phyloP scores from a whole-genome alignment of 2,797 vertebrate species.

The Pipistrellus pipistrellus region DNA sequence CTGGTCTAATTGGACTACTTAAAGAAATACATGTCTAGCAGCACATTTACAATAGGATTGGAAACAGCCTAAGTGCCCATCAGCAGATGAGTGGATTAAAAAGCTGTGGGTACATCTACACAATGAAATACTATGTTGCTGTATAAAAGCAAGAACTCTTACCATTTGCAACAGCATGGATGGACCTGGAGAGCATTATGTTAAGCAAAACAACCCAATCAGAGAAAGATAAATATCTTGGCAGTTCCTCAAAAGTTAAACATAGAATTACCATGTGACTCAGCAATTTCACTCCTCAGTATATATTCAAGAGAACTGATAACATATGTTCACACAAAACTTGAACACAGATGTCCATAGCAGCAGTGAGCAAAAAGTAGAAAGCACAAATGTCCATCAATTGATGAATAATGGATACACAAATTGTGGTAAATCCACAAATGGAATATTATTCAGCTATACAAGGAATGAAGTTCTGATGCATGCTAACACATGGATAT shows the following conservation, averaged over 20 bases:
- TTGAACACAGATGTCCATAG: background rate
- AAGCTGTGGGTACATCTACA: no score
- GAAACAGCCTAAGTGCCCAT: no score
- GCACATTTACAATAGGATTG: no score
- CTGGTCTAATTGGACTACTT: background rate
- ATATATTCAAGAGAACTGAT: background rate
- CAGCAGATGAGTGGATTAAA: no score
- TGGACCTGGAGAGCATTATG: no score
- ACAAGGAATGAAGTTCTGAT: constrained; percentile 8
- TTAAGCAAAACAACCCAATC: no score
- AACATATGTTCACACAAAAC: background rate
- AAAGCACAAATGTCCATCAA: background rate
- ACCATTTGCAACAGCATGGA: no score
- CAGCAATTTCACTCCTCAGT: background rate
- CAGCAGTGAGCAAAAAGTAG: background rate
- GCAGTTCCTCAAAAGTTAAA: background rate
- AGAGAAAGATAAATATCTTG: background rate
- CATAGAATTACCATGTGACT: background rate
- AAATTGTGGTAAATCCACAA: background rate
- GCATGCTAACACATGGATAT: background rate
- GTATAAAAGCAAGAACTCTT: no score
- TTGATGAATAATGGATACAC: background rate
- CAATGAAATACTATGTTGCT: no score
- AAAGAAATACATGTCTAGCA: background rate
- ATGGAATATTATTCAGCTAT: background rate